Conservation (phyloP, 2,113 vertebrate genomes). For the Ailurus styani region DNA sequence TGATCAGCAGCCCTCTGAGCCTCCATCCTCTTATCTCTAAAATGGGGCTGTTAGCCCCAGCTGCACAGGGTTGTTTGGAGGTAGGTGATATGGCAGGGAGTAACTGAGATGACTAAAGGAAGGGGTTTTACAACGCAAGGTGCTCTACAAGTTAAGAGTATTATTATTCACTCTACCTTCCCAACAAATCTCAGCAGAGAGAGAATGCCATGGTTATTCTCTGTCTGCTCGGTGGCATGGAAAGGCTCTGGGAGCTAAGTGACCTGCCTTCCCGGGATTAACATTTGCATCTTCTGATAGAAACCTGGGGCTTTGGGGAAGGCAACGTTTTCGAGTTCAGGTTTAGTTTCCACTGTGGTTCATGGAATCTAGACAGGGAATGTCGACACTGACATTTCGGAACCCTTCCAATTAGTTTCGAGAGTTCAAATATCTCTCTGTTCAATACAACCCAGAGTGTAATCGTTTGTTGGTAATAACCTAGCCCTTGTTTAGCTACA, state of each 20-base stretch:
- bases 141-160: neutral
- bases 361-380: slow-evolving; percentile 3
- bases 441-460: slow-evolving; percentile 34
- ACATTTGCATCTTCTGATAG: neutral
- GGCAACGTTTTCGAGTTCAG: slow-evolving; percentile 11
- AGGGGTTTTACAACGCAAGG: neutral
- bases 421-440: slow-evolving; percentile 28
- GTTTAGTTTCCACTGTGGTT: slow-evolving; percentile 12
- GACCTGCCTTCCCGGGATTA: neutral
- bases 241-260: neutral
- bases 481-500: slow-evolving; percentile 43
- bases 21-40: neutral
- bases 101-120: neutral
- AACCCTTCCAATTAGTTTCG: slow-evolving; percentile 44
- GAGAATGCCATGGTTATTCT: neutral
- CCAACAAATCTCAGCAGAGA: neutral
- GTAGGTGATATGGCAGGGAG: neutral
- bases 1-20: neutral
- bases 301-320: neutral
- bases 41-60: neutral
- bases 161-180: neutral
- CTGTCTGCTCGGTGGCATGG: neutral
- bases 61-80: neutral
- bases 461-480: slow-evolving; percentile 58
- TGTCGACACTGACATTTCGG: neutral